Evolutionary conservation across 2,113 vertebrate species (phyloP).

Genomic region (Corythaixoides concolor): DNA sequence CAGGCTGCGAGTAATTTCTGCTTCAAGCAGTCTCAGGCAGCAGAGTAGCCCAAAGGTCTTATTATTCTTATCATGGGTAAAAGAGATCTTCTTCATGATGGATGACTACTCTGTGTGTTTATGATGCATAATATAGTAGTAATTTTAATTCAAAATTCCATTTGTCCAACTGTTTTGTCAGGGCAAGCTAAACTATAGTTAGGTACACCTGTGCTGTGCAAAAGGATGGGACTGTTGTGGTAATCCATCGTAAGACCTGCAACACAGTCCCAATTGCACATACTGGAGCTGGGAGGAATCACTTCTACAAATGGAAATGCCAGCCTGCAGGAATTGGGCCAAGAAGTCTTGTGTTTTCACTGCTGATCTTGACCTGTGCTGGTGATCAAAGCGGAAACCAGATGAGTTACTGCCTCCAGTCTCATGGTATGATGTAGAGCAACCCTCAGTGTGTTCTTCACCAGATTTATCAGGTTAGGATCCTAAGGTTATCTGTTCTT

Average conservation of each 20-base stretch:
- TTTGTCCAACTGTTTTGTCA: neutral
- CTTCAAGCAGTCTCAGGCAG: slow-evolving; percentile 33
- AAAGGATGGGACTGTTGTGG: neutral
- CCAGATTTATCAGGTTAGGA: neutral
- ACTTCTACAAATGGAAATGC: neutral
- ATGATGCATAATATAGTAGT: neutral
- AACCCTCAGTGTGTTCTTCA: neutral
- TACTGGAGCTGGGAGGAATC: neutral
- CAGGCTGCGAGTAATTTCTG: slow-evolving; percentile 40
- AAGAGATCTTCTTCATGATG: slow-evolving; percentile 2
- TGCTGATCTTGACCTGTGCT: neutral
- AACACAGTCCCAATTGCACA: neutral
- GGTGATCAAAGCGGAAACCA: neutral
- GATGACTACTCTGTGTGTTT: neutral
- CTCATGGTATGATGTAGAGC: accelerated
- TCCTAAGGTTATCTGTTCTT: neutral
- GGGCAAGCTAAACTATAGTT: neutral
- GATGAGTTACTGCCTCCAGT: neutral
- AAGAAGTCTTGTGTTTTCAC: neutral
- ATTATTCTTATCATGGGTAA: neutral
- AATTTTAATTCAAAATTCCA: neutral
- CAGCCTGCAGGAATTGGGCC: neutral
- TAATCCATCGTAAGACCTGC: neutral
- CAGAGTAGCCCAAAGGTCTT: slow-evolving; percentile 26
- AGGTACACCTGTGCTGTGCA: neutral